phyloP scores from a whole-genome alignment of 2,888 invertebrate species.

The Adineta ricciae region DNA sequence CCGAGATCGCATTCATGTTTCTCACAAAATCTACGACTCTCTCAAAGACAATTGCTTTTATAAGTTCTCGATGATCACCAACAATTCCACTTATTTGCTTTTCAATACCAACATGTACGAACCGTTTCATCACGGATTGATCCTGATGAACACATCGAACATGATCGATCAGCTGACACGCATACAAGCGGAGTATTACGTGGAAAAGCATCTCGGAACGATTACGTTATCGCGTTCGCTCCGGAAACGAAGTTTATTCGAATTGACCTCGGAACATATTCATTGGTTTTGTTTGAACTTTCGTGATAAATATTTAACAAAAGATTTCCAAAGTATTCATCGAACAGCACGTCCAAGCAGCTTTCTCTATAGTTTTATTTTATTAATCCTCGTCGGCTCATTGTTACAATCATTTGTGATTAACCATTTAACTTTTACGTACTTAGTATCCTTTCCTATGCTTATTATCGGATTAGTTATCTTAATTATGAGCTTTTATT shows the following conservation, averaged over 20 bases:
- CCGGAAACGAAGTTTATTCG: slow-evolving; percentile 6
- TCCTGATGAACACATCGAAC: not conserved
- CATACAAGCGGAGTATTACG: not conserved
- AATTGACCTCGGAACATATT: not conserved
- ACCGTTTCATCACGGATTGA: not conserved
- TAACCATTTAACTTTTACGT: not conserved
- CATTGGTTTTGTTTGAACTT: not conserved
- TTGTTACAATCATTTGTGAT: not conserved
- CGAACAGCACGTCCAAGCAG: not conserved
- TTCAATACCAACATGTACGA: not conserved
- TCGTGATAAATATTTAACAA: not conserved
- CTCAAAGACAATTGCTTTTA: not conserved
- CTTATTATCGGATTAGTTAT: not conserved
- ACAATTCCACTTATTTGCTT: not conserved
- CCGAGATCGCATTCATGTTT: not conserved
- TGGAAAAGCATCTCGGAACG: not conserved
- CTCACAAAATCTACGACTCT: not conserved
- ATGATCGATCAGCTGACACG: slow-evolving; percentile 10
- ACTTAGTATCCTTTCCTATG: not conserved
- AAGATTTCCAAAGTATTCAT: not conserved
- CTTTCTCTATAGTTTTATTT: not conserved
- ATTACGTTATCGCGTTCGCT: not conserved
- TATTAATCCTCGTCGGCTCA: not conserved
- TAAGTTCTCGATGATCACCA: not conserved
- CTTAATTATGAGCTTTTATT: not conserved